Evolutionary conservation across 2,888 invertebrate genomes (phyloP).

Genomic region (Folsomia manolachei): DNA sequence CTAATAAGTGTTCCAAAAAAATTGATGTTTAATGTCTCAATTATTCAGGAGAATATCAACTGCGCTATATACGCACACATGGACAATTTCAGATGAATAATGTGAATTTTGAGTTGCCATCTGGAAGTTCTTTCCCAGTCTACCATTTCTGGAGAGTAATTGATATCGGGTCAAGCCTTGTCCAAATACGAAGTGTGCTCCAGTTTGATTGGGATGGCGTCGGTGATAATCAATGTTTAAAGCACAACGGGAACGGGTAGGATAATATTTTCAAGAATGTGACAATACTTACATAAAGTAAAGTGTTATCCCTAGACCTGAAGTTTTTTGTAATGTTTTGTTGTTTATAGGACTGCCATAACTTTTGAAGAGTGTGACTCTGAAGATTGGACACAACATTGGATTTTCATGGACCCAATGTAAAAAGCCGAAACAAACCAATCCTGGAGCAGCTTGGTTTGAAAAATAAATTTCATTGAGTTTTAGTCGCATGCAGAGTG

Average conservation of each 20-base stretch:
- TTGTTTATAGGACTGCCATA: not conserved
- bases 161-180: not conserved
- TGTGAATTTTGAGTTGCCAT: not conserved
- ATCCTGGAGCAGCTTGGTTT: no score
- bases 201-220: not conserved
- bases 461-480: no score
- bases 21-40: not conserved
- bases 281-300: no score
- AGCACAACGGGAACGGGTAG: not conserved
- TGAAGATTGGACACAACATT: not conserved
- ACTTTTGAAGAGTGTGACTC: not conserved
- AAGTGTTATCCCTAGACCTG: not conserved
- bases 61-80: not conserved
- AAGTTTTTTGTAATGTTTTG: not conserved
- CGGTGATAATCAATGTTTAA: not conserved
- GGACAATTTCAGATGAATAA: not conserved
- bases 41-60: not conserved
- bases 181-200: not conserved
- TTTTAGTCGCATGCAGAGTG: no score
- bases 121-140: not conserved
- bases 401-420: not conserved
- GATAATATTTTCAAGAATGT: not conserved
- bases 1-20: no score
- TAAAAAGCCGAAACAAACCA: no score
- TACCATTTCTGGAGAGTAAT: not conserved